Evolutionary conservation across 2,888 invertebrate species (phyloP).

Genomic region (Lithosia quadra): DNA sequence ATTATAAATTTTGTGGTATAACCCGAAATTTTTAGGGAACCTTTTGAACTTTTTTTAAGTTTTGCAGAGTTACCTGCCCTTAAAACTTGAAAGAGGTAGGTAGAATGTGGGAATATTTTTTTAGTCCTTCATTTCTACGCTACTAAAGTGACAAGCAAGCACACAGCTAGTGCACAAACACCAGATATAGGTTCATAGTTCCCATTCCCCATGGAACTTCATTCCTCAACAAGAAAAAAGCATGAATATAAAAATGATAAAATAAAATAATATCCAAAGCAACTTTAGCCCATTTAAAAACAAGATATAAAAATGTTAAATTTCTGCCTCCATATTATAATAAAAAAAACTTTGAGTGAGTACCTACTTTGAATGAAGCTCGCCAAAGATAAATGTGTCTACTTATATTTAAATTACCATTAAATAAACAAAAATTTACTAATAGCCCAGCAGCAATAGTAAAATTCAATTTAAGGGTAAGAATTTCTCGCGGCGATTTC

Average conservation of each 20-base stretch:
- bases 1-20: conserved; percentile 4
- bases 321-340: neutral
- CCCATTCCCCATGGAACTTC: neutral
- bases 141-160: neutral
- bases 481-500: conserved; percentile 62
- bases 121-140: neutral
- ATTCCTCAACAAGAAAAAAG: neutral
- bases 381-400: neutral
- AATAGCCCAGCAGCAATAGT: conserved; percentile 61
- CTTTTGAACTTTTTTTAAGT: neutral
- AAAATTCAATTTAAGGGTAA: conserved; percentile 65
- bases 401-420: conserved; percentile 45
- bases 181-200: neutral
- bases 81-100: neutral
- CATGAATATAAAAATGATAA: neutral
- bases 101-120: conserved; percentile 1
- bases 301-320: too few relatives aligned
- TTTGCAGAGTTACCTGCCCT: neutral
- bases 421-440: conserved; percentile 66
- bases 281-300: too few relatives aligned
- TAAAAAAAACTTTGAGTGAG: neutral
- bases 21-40: conserved; percentile 5
- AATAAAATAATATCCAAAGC: too few relatives aligned
- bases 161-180: neutral
- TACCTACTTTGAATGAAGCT: neutral